These are phyloP conservation scores for Argyresthia goedartella DNA, from an alignment of 2,888 invertebrate species.

Conservation along the genomic window DNA sequence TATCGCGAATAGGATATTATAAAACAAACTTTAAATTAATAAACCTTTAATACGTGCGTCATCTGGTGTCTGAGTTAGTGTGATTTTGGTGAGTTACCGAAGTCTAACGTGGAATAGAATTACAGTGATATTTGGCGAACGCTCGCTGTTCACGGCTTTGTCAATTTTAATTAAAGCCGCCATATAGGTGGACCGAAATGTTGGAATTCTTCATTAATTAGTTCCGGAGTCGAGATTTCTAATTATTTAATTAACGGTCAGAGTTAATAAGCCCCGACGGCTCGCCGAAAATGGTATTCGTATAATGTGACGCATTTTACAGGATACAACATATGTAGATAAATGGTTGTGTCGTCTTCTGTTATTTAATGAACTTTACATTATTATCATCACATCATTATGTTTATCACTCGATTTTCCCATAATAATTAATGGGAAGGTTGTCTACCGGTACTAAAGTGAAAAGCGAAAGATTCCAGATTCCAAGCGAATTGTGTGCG, in stretches of 20 bases:
- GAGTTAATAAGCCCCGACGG: constrained; percentile 50
- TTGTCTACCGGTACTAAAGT: no score
- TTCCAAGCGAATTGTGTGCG: no score
- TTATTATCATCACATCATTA: no score
- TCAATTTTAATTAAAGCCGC: constrained; percentile 67
- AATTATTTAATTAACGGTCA: constrained; percentile 66
- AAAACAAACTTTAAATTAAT: no score
- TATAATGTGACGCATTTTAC: constrained; percentile 44
- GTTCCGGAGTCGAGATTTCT: constrained; percentile 61
- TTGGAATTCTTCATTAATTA: constrained; percentile 70
- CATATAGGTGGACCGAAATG: constrained; percentile 68
- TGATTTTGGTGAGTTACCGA: neutral
- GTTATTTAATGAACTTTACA: no score
- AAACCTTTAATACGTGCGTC: no score
- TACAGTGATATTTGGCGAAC: constrained; percentile 64
- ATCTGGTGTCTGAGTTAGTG: no score
- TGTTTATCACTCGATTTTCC: no score
- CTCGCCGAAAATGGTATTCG: constrained; percentile 42
- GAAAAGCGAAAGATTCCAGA: no score
- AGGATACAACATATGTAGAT: constrained; percentile 10
- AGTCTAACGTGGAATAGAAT: neutral
- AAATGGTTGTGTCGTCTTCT: neutral
- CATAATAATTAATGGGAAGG: no score
- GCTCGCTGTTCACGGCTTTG: constrained; percentile 56
- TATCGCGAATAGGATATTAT: no score